Conservation (phyloP, 2,797 vertebrate species). For the Parambassis ranga region DNA sequence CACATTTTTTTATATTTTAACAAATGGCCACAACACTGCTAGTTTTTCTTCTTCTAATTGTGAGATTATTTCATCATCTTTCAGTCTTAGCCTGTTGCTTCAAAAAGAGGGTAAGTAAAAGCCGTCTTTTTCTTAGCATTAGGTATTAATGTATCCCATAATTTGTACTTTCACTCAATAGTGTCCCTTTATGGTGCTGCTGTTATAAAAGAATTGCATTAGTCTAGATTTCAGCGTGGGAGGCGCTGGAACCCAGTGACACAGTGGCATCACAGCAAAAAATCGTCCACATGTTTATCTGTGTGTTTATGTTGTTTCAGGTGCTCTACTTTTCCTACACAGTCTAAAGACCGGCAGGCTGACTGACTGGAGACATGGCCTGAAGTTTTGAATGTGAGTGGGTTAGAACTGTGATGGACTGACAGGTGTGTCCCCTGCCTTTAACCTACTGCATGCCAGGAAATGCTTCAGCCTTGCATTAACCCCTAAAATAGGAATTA, state of each 20-base stretch:
- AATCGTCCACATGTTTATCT: slow-evolving; percentile 20
- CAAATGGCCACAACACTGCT: not conserved
- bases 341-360: slow-evolving; percentile 32
- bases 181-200: not conserved
- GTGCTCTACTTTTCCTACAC: slow-evolving; percentile 22
- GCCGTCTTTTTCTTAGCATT: not conserved
- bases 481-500: slow-evolving; percentile 8
- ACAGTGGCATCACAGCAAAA: slow-evolving; percentile 21
- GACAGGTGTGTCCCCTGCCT: slow-evolving; percentile 16
- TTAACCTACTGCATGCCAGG: slow-evolving; percentile 9
- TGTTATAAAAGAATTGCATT: slow-evolving; percentile 17
- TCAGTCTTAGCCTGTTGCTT: not conserved
- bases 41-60: not conserved
- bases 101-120: slow-evolving; percentile 14
- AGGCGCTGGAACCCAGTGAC: not conserved
- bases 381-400: slow-evolving; percentile 23
- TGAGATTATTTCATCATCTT: not conserved
- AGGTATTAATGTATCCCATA: slow-evolving; percentile 11
- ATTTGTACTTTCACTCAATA: slow-evolving; percentile 21
- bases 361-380: slow-evolving; percentile 43
- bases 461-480: not conserved
- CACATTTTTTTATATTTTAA: not conserved
- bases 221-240: slow-evolving; percentile 16
- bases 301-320: slow-evolving; percentile 8
- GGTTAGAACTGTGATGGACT: slow-evolving; percentile 27